Evolutionary conservation across 2,113 vertebrate genomes (phyloP), one percentile per base, ranked within the genome.

Genomic region (Podiceps cristatus): DNA sequence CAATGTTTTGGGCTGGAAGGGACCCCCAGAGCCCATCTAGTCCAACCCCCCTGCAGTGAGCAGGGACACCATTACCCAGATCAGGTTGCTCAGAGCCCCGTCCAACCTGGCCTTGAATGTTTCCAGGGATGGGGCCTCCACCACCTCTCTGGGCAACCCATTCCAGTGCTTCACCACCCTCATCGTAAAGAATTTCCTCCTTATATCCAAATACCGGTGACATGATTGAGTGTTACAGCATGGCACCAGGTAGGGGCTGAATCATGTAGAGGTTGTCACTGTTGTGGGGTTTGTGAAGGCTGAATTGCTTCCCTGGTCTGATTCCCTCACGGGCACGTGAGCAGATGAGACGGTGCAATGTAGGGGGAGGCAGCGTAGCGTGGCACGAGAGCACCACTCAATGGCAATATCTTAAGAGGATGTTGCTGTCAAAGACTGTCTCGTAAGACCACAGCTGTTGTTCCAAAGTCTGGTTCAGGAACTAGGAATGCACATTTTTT

Each of bases 281-380:
- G 18, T 72, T 44, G 23, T 5, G 15, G 42, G 23, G 5, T 45
- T 82, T 86, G 24, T 18, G 31, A 72, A 49, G 60, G 13, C 68
- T 69, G 73, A n/a, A 12, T 33, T 29, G 11, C 12, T 71, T 76
- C 37, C 40, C 13, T 62, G 31, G n/a, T 74, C n/a, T 62, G 37
- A 8, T 71, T 80, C 15, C 37, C n/a, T 35, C 31, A 3, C 0
- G 0, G 22, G 10, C 63, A 18, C 5, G 0, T 5, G 64, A 55
- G 25, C 59, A 66, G 27, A 14, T 80, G 49, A 33, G 3, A 19
- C 15, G 4, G 18, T 27, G 12, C 50, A 12, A 0, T 16, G 37
- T 37, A 37, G 58, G 47, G 79, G 15, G 13, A 10, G 14, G 15
- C 45, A 45, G 52, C n/a, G 1, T 19, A 16, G 28, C 5, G 2